phyloP scores from a whole-genome alignment of 2,888 invertebrate species.

The Ligdia adustata region DNA sequence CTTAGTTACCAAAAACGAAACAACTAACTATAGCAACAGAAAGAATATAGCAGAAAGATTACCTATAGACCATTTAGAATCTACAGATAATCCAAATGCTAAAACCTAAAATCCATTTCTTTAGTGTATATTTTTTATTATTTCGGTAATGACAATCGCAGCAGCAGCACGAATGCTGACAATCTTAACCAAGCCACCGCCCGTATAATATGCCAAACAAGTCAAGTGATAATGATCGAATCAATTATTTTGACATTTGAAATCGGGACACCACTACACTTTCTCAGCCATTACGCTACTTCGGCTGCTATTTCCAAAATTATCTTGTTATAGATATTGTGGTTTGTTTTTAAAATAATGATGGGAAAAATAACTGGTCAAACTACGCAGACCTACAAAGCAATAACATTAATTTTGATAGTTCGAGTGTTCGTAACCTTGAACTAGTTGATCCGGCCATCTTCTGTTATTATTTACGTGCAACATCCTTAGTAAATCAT shows the following conservation, averaged over 20 bases:
- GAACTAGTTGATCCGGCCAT: constrained; percentile 7
- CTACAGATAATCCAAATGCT: no score
- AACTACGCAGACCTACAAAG: neutral
- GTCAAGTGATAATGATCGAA: constrained; percentile 29
- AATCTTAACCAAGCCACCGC: constrained; percentile 6
- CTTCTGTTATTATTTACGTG: constrained; percentile 15
- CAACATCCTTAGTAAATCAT: constrained; percentile 8
- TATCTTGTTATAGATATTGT: constrained; percentile 7
- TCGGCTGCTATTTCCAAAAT: constrained; percentile 5
- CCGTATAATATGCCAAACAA: constrained; percentile 32
- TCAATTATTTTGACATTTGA: constrained; percentile 28
- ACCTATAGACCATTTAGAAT: no score
- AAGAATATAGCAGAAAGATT: no score
- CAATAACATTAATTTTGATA: neutral
- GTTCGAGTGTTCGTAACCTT: constrained; percentile 5
- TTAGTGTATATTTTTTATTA: no score
- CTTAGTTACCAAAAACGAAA: no score
- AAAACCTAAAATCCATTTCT: no score
- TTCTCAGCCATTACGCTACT: constrained; percentile 24
- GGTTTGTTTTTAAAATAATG: constrained; percentile 8
- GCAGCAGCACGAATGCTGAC: no score
- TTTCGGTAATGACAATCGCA: no score
- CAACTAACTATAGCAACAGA: no score
- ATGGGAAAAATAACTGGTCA: constrained; percentile 6
- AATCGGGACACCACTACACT: constrained; percentile 32